Evolutionary conservation across 2,113 vertebrate species (phyloP).

Genomic region (Malurus melanocephalus): DNA sequence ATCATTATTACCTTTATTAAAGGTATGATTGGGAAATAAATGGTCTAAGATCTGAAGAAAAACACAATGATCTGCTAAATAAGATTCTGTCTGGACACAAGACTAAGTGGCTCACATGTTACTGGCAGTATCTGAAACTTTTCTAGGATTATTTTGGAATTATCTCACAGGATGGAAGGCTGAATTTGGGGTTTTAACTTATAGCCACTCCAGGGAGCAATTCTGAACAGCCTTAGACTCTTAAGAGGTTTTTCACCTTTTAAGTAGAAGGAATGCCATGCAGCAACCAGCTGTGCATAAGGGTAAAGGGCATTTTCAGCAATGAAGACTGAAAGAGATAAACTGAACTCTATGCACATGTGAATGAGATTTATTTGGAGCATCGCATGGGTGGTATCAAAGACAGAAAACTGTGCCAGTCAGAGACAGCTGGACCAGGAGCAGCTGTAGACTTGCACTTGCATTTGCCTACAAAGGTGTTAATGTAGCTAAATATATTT

Average conservation of each 20-base stretch:
- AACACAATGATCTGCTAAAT: not conserved
- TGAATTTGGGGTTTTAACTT: conserved; percentile 17
- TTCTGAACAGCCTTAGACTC: not conserved
- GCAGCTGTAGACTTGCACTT: not conserved
- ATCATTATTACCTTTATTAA: not conserved
- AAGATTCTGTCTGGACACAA: not conserved
- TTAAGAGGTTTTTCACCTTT: conserved; percentile 2
- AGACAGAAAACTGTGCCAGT: not conserved
- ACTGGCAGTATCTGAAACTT: not conserved
- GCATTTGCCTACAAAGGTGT: not conserved
- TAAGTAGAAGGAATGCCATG: not conserved
- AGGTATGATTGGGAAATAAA: not conserved
- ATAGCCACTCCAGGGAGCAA: not conserved
- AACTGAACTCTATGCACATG: not conserved
- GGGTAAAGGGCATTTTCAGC: not conserved
- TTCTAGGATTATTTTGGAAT: not conserved
- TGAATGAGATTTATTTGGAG: not conserved
- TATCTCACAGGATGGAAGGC: not conserved
- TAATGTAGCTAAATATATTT: not conserved
- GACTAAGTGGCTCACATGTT: not conserved
- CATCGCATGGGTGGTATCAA: not conserved
- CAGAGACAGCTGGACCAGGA: not conserved
- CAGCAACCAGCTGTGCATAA: not conserved
- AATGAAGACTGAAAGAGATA: not conserved
- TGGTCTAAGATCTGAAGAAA: not conserved